Conservation (phyloP, 2,888 invertebrate species). For the Neoscelio sp. region DNA sequence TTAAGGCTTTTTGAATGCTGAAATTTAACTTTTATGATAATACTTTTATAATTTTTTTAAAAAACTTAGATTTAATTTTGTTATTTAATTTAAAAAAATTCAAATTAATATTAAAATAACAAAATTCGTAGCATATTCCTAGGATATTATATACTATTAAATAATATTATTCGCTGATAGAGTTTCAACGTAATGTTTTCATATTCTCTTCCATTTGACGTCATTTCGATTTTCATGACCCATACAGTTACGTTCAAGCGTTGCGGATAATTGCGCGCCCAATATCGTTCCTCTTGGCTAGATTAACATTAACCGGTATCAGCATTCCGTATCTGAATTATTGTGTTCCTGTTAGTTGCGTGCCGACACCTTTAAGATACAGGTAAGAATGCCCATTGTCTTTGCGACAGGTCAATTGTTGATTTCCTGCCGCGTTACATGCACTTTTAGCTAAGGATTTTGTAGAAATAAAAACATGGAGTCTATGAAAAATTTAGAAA, state of each 20-base stretch:
- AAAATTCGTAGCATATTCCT: too few relatives aligned
- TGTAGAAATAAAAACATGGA: not conserved
- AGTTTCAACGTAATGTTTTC: not conserved
- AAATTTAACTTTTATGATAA: too few relatives aligned
- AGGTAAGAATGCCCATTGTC: constrained; percentile 73
- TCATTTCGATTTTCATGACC: too few relatives aligned
- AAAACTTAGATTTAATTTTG: too few relatives aligned
- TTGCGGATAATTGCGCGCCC: constrained; percentile 37
- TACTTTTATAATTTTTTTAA: too few relatives aligned
- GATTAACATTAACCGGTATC: constrained; percentile 61
- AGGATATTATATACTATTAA: too few relatives aligned
- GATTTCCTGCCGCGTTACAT: constrained; percentile 76
- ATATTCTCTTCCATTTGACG: too few relatives aligned
- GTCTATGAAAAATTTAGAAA: constrained; percentile 9
- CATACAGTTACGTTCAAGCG: constrained; percentile 10
- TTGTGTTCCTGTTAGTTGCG: constrained; percentile 79
- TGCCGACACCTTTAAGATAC: constrained; percentile 73
- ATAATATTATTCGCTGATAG: too few relatives aligned
- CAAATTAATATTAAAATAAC: too few relatives aligned
- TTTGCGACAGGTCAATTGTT: constrained; percentile 81
- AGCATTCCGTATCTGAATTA: constrained; percentile 72
- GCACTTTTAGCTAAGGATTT: constrained; percentile 18
- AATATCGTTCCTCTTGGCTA: constrained; percentile 52
- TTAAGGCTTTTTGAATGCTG: too few relatives aligned
- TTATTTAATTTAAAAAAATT: too few relatives aligned